Conservation (phyloP, 1,140 invertebrate species). For the Apis mellifera region DNA sequence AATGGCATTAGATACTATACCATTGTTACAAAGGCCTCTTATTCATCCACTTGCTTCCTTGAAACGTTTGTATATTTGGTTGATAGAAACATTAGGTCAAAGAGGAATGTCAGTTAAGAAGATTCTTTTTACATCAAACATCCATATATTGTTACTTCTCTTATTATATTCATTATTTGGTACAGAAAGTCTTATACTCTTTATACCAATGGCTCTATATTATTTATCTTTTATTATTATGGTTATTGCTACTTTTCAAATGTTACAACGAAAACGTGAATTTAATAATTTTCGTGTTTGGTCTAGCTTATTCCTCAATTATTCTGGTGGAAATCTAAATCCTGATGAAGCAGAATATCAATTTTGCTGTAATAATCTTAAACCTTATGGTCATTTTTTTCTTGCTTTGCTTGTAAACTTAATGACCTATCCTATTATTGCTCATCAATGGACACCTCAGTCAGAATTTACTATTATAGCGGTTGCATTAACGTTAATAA, state of each 20-base stretch:
- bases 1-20: conserved; percentile 85
- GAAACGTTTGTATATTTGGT: conserved; percentile 85
- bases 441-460: conserved; percentile 89
- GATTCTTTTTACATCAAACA: conserved; percentile 82
- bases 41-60: conserved; percentile 87
- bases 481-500: conserved; percentile 87
- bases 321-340: conserved; percentile 86
- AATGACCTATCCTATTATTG: conserved; percentile 88
- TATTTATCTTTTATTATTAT: conserved; percentile 88
- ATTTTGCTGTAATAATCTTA: conserved; percentile 91
- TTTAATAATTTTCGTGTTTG: conserved; percentile 89
- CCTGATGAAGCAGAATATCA: conserved; percentile 90
- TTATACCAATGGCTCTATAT: conserved; percentile 86
- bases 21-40: conserved; percentile 86
- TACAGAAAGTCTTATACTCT: conserved; percentile 84
- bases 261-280: conserved; percentile 88
- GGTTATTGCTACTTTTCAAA: conserved; percentile 90
- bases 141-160: conserved; percentile 85
- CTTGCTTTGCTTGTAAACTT: conserved; percentile 88
- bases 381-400: conserved; percentile 91
- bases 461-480: conserved; percentile 91
- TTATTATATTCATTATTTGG: conserved; percentile 86
- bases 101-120: conserved; percentile 79
- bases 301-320: conserved; percentile 89
- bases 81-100: conserved; percentile 85